These are phyloP conservation scores for Selenia dentaria DNA, from an alignment of 2,888 invertebrate genomes.

Conservation along the genomic window DNA sequence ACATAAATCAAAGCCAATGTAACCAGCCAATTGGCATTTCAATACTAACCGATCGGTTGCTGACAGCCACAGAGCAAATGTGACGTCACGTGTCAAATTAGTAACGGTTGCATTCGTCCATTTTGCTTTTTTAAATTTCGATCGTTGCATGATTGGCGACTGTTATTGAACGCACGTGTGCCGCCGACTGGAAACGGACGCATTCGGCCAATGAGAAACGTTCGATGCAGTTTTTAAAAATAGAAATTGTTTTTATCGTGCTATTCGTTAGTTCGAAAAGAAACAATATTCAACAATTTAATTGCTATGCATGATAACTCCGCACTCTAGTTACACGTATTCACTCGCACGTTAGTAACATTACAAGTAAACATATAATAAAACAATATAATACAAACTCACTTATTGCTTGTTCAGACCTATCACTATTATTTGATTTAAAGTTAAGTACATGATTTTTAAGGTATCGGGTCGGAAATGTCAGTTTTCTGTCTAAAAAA, in stretches of 20 bases:
- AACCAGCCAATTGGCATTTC: slow-evolving; percentile 53
- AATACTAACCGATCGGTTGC: slow-evolving; percentile 38
- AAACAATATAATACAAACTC: too few species aligned
- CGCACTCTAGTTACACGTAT: too few species aligned
- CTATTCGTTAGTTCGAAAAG: neutral
- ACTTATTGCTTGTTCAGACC: too few species aligned
- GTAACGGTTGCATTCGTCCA: slow-evolving; percentile 69
- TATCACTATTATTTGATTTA: too few species aligned
- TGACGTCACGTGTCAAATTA: slow-evolving; percentile 79
- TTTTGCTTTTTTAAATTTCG: slow-evolving; percentile 77
- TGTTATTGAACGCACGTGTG: slow-evolving; percentile 63
- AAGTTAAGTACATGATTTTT: too few species aligned
- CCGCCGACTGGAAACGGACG: slow-evolving; percentile 54
- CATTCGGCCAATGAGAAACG: slow-evolving; percentile 51
- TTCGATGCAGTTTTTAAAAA: slow-evolving; percentile 33
- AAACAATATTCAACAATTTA: neutral
- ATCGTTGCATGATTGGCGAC: slow-evolving; percentile 72
- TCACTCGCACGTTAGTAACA: too few species aligned
- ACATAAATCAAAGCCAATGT: too few species aligned
- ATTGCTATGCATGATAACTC: neutral
- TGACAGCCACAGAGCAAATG: slow-evolving; percentile 66
- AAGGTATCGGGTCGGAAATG: too few species aligned
- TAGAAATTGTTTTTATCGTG: slow-evolving; percentile 1
- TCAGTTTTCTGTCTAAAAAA: too few species aligned
- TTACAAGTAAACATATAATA: too few species aligned